phyloP scores from a whole-genome alignment of 1,140 invertebrate genomes.

The Physella acuta region DNA sequence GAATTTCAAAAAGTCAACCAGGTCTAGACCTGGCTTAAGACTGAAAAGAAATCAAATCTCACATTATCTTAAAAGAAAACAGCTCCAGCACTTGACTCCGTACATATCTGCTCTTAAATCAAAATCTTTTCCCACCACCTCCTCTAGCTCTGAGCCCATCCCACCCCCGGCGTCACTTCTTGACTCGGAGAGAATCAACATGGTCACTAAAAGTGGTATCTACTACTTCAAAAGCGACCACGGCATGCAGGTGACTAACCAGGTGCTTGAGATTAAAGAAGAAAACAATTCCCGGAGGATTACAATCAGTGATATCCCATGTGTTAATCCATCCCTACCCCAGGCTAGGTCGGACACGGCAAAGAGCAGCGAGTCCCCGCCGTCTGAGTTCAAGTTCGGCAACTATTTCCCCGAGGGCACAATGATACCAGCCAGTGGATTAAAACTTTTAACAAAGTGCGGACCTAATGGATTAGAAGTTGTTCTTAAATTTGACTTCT shows the following conservation, averaged over 20 bases:
- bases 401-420: conserved; percentile 21
- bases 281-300: no score
- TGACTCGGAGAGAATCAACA: background rate
- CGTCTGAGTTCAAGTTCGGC: conserved; percentile 11
- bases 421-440: conserved; percentile 4
- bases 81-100: no score
- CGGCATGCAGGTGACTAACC: background rate
- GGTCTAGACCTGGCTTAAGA: no score
- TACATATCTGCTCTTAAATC: no score
- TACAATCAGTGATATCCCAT: no score
- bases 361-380: background rate
- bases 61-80: no score
- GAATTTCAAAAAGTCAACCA: no score
- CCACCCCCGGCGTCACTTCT: background rate
- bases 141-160: background rate
- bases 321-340: background rate
- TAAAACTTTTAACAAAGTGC: conserved; percentile 14
- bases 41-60: no score
- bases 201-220: background rate
- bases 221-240: conserved; percentile 9
- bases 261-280: background rate
- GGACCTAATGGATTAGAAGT: conserved; percentile 11
- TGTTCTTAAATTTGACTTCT: conserved; percentile 15
- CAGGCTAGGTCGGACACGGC: background rate
- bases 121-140: no score